Base-by-base conservation (phyloP, 2,888 invertebrate genomes). In the Cryptocephalus primarius region DNA sequence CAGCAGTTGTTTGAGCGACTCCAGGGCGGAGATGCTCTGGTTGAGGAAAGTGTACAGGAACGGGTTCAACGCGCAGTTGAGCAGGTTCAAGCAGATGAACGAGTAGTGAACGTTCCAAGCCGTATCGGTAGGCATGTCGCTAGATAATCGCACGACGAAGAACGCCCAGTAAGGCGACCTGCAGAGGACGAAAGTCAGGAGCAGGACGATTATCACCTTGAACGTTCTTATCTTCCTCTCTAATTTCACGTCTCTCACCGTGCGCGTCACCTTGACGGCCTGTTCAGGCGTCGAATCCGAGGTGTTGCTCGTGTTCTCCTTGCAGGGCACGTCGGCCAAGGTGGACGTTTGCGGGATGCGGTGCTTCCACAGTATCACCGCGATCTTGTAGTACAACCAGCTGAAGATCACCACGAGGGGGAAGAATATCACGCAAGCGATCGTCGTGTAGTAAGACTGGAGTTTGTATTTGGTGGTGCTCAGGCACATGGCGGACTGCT, bases 11-110 rank as follows among this genome's bases (percentile, higher is more conserved):
- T 57, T 59, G 9, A 64, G 43, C 48, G 54, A 60, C 12, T 53
- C 51, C 36, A 56, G 53, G 9, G 57, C 54, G 12, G 52, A 51
- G 33, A 76, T 58, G 8, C 76, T 73, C 55, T 76, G 74, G 33
- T 75, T 72, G 8, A 79, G 63, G 54, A 78, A 79, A 1, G 78
- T 74, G 53, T 80, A 80, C 36, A 80, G 63, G 43, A 79, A 70
- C 1, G 80, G 79, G 68, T 80, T 77, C 32, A 78, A 47, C 1
- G 73, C 72, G 39, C 76, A 75, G 53, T 75, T 78, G 8, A 73
- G 45, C 32, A 78, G 58, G 4, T 74, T 73, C n/a, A 80, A 56
- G 2, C 72, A 59, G 9, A 73, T 73, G 8, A 78, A 70, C 10
- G 63, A 50, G 45, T 72, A 74, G 52, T 74, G 71, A 8, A 75